Conservation (phyloP, 2,888 invertebrate genomes). For the Lasius platythorax region DNA sequence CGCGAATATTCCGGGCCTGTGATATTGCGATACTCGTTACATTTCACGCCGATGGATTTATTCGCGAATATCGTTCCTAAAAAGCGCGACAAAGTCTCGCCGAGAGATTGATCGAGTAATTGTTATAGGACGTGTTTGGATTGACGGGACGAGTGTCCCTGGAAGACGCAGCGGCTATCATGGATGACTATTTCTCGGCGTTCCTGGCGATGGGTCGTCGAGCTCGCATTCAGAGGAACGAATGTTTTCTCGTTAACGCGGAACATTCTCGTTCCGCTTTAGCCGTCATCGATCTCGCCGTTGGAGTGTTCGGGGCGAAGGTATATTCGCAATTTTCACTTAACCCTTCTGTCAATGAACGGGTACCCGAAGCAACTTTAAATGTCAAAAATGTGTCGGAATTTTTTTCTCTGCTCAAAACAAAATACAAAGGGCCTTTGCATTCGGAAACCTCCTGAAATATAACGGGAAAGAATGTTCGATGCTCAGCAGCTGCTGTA, state of each 20-base stretch:
- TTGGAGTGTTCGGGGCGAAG: slow-evolving; percentile 50
- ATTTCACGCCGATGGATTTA: not conserved
- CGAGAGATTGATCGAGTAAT: slow-evolving; percentile 26
- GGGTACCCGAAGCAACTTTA: too few relatives aligned
- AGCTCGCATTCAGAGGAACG: slow-evolving; percentile 23
- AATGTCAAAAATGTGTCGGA: too few relatives aligned
- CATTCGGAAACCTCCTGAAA: too few relatives aligned
- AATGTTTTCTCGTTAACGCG: slow-evolving; percentile 54
- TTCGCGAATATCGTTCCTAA: not conserved
- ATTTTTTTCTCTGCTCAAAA: too few relatives aligned
- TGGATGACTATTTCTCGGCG: slow-evolving; percentile 59
- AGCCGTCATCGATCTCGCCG: slow-evolving; percentile 47
- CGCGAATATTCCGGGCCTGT: not conserved
- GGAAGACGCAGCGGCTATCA: slow-evolving; percentile 36
- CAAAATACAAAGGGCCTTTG: too few relatives aligned
- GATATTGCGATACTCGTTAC: not conserved
- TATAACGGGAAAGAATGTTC: too few relatives aligned
- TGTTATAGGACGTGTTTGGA: slow-evolving; percentile 57
- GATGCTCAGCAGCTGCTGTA: too few relatives aligned
- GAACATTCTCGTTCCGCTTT: slow-evolving; percentile 33
- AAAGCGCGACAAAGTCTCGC: not conserved
- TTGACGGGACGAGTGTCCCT: slow-evolving; percentile 36
- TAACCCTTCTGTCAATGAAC: too few relatives aligned
- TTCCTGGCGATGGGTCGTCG: slow-evolving; percentile 50
- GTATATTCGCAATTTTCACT: slow-evolving; percentile 21